These are phyloP conservation scores for Lepidochitona cinerea DNA, from an alignment of 2,888 invertebrate genomes.

Conservation along the genomic window DNA sequence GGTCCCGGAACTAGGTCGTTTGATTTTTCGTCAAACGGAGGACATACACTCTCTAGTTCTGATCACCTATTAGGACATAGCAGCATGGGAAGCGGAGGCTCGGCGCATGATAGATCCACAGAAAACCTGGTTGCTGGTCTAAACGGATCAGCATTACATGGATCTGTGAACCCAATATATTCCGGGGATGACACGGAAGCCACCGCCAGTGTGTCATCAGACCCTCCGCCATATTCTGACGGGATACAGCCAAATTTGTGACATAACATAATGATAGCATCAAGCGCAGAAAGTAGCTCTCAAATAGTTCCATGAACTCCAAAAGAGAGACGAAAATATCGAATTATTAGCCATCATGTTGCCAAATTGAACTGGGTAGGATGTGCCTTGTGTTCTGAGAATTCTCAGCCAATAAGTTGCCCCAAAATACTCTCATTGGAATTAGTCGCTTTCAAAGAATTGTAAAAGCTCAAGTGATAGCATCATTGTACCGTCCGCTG, in stretches of 20 bases:
- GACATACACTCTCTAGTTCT: neutral
- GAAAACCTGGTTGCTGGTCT: conserved; percentile 20
- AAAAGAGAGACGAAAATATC: too few relatives aligned
- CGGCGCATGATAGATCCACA: conserved; percentile 13
- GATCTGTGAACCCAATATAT: conserved; percentile 24
- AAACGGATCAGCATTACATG: conserved; percentile 2
- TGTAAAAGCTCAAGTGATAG: too few relatives aligned
- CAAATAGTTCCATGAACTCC: too few relatives aligned
- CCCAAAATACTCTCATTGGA: too few relatives aligned
- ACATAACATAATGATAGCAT: too few relatives aligned
- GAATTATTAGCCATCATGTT: too few relatives aligned
- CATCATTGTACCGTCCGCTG: too few relatives aligned
- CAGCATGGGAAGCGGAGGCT: neutral
- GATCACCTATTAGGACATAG: neutral
- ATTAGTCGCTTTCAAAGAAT: too few relatives aligned
- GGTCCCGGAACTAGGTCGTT: neutral
- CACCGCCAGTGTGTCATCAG: neutral
- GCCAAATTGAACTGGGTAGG: too few relatives aligned
- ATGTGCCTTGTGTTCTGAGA: too few relatives aligned
- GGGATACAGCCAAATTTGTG: neutral
- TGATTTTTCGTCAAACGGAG: neutral
- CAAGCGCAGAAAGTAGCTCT: too few relatives aligned
- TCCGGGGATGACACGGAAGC: conserved; percentile 18
- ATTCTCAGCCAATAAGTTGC: too few relatives aligned
- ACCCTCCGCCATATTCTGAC: conserved; percentile 1